Evolutionary conservation across 2,797 vertebrate genomes (phyloP), one percentile per base, ranked within the genome.

Genomic region (Chromobotia macracanthus): DNA sequence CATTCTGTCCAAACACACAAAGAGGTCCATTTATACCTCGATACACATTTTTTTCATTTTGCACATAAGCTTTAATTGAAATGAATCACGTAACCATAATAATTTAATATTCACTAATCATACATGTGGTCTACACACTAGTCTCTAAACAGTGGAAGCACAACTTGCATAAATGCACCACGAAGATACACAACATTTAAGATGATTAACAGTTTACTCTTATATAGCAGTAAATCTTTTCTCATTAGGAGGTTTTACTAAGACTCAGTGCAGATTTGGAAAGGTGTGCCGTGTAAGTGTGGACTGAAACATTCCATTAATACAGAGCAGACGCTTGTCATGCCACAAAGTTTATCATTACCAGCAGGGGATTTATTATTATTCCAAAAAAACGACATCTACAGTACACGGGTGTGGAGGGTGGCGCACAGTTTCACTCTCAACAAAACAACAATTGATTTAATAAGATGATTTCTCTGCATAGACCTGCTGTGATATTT

Each of bases 81-180:
- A 91, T 84, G 87, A 76, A 84, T 82, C 48, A 87, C 72, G 80
- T 78, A 82, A 46, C 86, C 73, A 79, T 88, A 87, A 90, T 91
- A 86, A 90, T 90, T 91, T 90, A 91, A 90, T 92, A 90, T 83
- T 89, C 46, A 87, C 77, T 87, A 84, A 85, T 79, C 85, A 84
- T 88, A 91, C 88, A 89, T 80, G 80, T 86, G 72, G 83, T 87
- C 89, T 91, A 90, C 77, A 90, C 77, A 87, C 81, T 85, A 84
- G 51, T 82, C 68, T 91, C 89, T 90, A 93, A 87, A 91, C 86
- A 85, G 80, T 89, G 86, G 87, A 91, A 90, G 83, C 88, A 91
- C 87, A 87, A 83, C 84, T 89, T 86, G 82, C 83, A 88, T 86
- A 90, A 88, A 91, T 89, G 89, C 89, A 93, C 89, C 87, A 90